Evolutionary conservation across 1,140 invertebrate genomes (phyloP).

Genomic region (Pseudomyrmex cubaensis): DNA sequence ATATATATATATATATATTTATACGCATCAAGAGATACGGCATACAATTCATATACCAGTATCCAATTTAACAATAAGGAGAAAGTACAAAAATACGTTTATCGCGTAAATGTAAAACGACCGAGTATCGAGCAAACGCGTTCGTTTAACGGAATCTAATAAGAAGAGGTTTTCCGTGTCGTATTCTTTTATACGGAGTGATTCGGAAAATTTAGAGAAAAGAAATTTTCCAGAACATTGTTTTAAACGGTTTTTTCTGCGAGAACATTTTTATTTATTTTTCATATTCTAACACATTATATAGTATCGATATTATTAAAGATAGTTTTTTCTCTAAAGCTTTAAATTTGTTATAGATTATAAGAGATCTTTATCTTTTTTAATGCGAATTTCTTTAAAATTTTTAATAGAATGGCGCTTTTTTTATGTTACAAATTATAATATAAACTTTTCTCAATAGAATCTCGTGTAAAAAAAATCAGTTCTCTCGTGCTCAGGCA

Average conservation of each 20-base stretch:
- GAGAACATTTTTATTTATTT: too few species aligned
- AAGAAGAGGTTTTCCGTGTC: conserved; percentile 15
- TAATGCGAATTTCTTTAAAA: conserved; percentile 2
- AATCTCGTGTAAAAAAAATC: background rate
- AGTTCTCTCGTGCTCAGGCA: background rate
- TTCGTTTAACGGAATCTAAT: conserved; percentile 43
- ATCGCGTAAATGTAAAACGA: conserved; percentile 45
- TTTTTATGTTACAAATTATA: background rate
- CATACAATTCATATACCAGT: conserved; percentile 14
- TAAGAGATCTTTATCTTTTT: background rate
- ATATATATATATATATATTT: conserved; percentile 29
- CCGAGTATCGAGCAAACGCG: conserved; percentile 14
- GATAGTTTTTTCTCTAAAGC: background rate
- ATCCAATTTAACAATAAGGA: conserved; percentile 53
- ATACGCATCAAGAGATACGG: conserved; percentile 42
- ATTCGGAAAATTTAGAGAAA: conserved; percentile 21
- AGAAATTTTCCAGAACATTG: background rate
- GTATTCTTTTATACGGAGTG: background rate
- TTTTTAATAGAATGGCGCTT: background rate
- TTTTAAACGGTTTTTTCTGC: too few species aligned
- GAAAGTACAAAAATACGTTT: conserved; percentile 57
- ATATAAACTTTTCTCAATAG: background rate
- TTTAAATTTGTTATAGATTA: background rate
- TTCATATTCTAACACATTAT: too few species aligned
- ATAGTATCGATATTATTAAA: background rate